Conservation (phyloP, 2,888 invertebrate genomes). For the Podabrus alpinus region DNA sequence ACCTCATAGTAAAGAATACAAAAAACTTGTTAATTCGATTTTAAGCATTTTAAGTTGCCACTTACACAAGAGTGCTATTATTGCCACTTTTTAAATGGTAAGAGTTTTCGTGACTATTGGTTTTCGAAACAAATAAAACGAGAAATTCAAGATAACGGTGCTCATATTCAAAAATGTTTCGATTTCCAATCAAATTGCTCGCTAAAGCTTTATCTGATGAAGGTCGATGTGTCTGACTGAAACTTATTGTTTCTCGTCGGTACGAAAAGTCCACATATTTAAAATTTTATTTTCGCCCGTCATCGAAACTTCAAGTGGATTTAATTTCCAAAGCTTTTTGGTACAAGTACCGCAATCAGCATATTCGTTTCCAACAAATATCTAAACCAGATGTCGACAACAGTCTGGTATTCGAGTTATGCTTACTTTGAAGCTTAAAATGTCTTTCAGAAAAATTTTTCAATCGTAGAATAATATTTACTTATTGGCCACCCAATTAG, state of each 20-base stretch:
- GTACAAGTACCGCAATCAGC: neutral
- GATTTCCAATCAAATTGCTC: neutral
- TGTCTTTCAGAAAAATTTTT: neutral
- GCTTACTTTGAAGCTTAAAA: neutral
- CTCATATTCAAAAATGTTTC: neutral
- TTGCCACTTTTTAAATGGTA: neutral
- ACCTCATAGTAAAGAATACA: neutral
- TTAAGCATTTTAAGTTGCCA: neutral
- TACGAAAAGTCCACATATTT: neutral
- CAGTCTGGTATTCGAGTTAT: neutral
- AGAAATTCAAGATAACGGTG: neutral
- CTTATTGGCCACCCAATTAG: neutral
- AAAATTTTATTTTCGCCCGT: neutral
- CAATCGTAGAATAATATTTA: neutral
- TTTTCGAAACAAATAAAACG: neutral
- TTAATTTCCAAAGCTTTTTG: neutral
- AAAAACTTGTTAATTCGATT: constrained; percentile 1
- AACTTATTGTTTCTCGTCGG: neutral
- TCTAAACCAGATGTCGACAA: neutral
- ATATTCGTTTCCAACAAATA: neutral
- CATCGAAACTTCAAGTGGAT: neutral
- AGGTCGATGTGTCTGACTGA: neutral
- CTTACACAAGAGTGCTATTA: neutral
- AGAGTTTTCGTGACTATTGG: neutral
- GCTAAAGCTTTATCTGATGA: neutral